Base-by-base conservation (phyloP, 2,797 vertebrate species). In the Meriones psammophilus region DNA sequence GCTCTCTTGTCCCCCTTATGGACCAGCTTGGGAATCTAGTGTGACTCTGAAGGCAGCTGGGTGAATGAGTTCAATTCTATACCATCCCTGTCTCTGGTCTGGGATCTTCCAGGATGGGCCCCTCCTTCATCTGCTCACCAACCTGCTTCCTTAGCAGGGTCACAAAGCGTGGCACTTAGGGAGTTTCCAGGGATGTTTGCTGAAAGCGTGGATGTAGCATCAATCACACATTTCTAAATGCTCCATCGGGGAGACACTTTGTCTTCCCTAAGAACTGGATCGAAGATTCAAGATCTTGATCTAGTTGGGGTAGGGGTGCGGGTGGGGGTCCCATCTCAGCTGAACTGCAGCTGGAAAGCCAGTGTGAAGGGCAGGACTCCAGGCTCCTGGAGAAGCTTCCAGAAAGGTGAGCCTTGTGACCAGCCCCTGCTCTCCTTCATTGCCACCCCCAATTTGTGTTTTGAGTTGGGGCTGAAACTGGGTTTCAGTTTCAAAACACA, bases 401-500 rank as follows among this genome's bases (percentile, higher is more conserved):
- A 0, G 1, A 28, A 88, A 78, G 66, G 5, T 30, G 66, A 56
- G 36, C 46, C 10, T 3, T 1, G 0, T 3, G 46, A 20, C 62
- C 10, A 74, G 50, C 36, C 33, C 0, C 6, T 1, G 6, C 33
- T 73, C 58, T 7, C 62, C 33, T 28, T 64, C 36, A 73, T 30
- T n/a, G 39, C 46, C 13, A 74, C 22, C 42, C n/a, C 17, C 0
- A 22, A 33, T 17, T 62, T 39, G 28, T 73, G 28, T 62, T 42
- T 74, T 84, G 60, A 56, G 36, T 2, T 50, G 4, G 78, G 80
- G 20, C 42, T 0, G 20, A 94, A 88, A 80, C 81, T 83, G 30
- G 3, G 92, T 92, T 96, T 94, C 58, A 0, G 36, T 96, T 87
- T 96, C 14, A 30, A 92, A n/a, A 54, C 42, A 56, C 91, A n/a